These are phyloP conservation scores for Drosophila vallismaia DNA, from an alignment of 2,888 invertebrate species.

Conservation along the genomic window DNA sequence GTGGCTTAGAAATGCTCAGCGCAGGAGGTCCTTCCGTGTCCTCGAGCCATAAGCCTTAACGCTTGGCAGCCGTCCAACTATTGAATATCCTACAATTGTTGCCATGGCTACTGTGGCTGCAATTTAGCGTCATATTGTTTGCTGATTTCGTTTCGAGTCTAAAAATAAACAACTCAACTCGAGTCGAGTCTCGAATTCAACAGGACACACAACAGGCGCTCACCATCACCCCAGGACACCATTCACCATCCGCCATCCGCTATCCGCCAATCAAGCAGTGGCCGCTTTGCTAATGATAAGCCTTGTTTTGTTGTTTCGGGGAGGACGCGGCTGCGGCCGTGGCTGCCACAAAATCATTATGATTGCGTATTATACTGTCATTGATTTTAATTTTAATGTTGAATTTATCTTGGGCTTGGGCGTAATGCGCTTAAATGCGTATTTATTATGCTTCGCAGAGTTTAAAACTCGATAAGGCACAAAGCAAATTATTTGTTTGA, in stretches of 20 bases:
- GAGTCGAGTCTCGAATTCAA: constrained; percentile 15
- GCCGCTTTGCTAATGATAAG: constrained; percentile 70
- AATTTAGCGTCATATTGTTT: constrained; percentile 73
- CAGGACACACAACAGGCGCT: constrained; percentile 14
- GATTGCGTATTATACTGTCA: constrained; percentile 47
- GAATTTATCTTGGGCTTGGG: constrained; percentile 37
- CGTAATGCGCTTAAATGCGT: constrained; percentile 52
- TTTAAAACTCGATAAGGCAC: constrained; percentile 31
- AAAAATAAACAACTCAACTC: constrained; percentile 53
- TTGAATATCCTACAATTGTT: constrained; percentile 46
- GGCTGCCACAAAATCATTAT: constrained; percentile 63
- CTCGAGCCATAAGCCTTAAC: constrained; percentile 24
- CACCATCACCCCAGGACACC: constrained; percentile 18
- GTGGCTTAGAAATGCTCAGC: constrained; percentile 18
- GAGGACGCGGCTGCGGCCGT: constrained; percentile 26
- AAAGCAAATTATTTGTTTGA: constrained; percentile 35
- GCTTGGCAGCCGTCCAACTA: constrained; percentile 67
- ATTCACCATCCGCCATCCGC: constrained; percentile 17
- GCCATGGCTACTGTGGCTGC: constrained; percentile 49
- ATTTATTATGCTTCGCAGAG: constrained; percentile 41
- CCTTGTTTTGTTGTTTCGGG: constrained; percentile 57
- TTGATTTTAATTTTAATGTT: constrained; percentile 68
- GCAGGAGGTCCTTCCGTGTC: constrained; percentile 33
- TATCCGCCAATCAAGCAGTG: constrained; percentile 63
- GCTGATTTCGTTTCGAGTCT: constrained; percentile 63